phyloP scores from a whole-genome alignment of 1,140 invertebrate genomes.

The Drosophila varians region DNA sequence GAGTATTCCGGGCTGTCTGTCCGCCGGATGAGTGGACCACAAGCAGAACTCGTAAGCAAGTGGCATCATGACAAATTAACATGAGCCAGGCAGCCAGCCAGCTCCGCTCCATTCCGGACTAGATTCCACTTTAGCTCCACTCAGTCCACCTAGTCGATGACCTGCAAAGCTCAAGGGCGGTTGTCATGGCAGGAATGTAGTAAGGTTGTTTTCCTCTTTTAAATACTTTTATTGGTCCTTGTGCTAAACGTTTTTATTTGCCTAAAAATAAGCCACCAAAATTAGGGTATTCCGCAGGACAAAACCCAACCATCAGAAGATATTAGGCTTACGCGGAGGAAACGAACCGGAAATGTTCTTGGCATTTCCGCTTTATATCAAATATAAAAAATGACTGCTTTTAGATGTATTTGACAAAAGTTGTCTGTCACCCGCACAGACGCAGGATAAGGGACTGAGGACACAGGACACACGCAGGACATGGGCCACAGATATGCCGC shows the following conservation, averaged over 20 bases:
- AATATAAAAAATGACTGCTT: slow-evolving; percentile 78
- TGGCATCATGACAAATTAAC: slow-evolving; percentile 79
- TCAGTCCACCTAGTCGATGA: background rate
- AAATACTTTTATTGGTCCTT: no score
- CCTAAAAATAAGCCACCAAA: background rate
- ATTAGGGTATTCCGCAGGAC: slow-evolving; percentile 1
- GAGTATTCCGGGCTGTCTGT: slow-evolving; percentile 20
- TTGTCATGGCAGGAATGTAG: slow-evolving; percentile 4
- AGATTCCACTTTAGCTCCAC: slow-evolving; percentile 27
- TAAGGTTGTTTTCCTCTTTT: background rate
- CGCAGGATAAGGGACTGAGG: background rate
- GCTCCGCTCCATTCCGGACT: slow-evolving; percentile 41
- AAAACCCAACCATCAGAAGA: background rate
- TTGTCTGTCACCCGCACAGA: slow-evolving; percentile 62
- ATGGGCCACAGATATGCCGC: slow-evolving; percentile 4
- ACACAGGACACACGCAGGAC: slow-evolving; percentile 11
- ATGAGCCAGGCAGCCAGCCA: slow-evolving; percentile 56
- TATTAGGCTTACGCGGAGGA: slow-evolving; percentile 38
- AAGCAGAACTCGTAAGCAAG: slow-evolving; percentile 50
- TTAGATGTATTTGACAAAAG: slow-evolving; percentile 81
- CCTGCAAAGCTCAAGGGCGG: background rate
- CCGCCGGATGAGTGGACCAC: slow-evolving; percentile 43
- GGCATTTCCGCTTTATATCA: slow-evolving; percentile 75
- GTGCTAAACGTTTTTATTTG: no score
- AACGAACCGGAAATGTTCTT: slow-evolving; percentile 73